phyloP scores from a whole-genome alignment of 2,888 invertebrate genomes.

The Apoda limacodes region DNA sequence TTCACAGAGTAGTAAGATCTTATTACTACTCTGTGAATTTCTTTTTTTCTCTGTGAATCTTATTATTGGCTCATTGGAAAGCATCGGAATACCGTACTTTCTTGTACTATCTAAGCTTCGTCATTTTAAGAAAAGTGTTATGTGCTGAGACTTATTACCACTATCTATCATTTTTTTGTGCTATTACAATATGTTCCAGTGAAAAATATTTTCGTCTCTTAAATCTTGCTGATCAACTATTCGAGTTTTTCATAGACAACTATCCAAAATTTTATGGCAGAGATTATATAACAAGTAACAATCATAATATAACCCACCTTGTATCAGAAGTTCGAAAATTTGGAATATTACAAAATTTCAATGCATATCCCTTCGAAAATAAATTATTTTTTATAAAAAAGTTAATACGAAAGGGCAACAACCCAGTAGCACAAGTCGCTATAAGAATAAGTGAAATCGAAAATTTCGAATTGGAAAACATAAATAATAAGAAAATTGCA shows the following conservation, averaged over 20 bases:
- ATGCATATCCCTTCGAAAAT: slow-evolving; percentile 17
- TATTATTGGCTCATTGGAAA: slow-evolving; percentile 18
- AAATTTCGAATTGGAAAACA: background rate
- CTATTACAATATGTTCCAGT: background rate
- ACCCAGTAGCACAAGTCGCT: slow-evolving; percentile 13
- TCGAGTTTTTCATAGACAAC: slow-evolving; percentile 7
- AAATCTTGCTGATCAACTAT: slow-evolving; percentile 6
- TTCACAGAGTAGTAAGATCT: slow-evolving; percentile 7
- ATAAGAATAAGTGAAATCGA: slow-evolving; percentile 4
- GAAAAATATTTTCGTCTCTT: background rate
- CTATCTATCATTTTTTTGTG: slow-evolving; percentile 7
- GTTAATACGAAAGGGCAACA: slow-evolving; percentile 13
- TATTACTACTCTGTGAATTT: too few relatives aligned
- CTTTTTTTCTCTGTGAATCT: too few relatives aligned
- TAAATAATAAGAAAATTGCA: background rate
- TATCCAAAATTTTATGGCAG: slow-evolving; percentile 14
- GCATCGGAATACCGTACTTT: slow-evolving; percentile 17
- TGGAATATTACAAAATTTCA: slow-evolving; percentile 13
- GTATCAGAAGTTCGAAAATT: slow-evolving; percentile 16
- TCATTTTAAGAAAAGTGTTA: slow-evolving; percentile 8
- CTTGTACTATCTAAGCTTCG: slow-evolving; percentile 14
- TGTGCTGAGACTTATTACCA: slow-evolving; percentile 4
- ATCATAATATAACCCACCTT: slow-evolving; percentile 18
- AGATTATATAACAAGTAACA: slow-evolving; percentile 17
- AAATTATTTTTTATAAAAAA: slow-evolving; percentile 12